Evolutionary conservation across 30 jellyfish, hydroid and myxozoan species (phyloP).

Genomic region (Hydractinia echinata): DNA sequence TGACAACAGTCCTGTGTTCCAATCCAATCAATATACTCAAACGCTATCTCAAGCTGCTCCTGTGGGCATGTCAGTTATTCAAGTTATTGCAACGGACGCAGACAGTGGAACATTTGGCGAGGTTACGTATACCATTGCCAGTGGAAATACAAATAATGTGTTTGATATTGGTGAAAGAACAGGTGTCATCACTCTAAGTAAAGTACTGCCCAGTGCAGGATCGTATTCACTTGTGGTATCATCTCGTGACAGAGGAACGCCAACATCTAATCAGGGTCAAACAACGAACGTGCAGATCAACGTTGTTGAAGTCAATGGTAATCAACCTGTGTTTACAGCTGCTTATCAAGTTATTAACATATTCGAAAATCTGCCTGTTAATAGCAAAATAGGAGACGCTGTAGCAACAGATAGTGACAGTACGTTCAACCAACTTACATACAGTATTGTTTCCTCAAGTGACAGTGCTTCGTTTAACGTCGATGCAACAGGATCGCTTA

Average conservation of each 20-base stretch:
- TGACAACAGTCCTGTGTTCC: slow-evolving; percentile 70
- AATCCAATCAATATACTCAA: neutral
- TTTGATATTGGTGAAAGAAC: slow-evolving; percentile 47
- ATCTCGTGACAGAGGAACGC: slow-evolving; percentile 30
- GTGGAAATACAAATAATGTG: slow-evolving; percentile 36
- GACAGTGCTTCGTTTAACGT: neutral
- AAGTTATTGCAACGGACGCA: slow-evolving; percentile 36
- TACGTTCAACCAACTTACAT: neutral
- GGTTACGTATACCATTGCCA: slow-evolving; percentile 15
- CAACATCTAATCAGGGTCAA: slow-evolving; percentile 1
- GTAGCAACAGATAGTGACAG: slow-evolving; percentile 14
- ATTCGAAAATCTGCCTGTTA: slow-evolving; percentile 21
- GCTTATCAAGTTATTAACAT: neutral
- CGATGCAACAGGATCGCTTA: neutral
- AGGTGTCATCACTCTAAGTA: slow-evolving; percentile 49
- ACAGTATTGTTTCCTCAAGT: neutral
- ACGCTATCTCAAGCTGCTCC: slow-evolving; percentile 24
- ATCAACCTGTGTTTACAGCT: slow-evolving; percentile 26
- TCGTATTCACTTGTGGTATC: slow-evolving; percentile 15
- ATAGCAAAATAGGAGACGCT: slow-evolving; percentile 3
- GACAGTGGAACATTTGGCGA: slow-evolving; percentile 40
- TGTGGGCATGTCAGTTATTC: slow-evolving; percentile 17
- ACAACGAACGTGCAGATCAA: slow-evolving; percentile 50
- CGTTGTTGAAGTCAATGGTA: slow-evolving; percentile 41
- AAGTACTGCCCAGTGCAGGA: slow-evolving; percentile 1